Percentiles rank a stretch among this genome's conserved stretches.
These are phyloP conservation scores for Strigops habroptila DNA, from an alignment of 2,113 vertebrate species.

Conservation along the genomic window DNA sequence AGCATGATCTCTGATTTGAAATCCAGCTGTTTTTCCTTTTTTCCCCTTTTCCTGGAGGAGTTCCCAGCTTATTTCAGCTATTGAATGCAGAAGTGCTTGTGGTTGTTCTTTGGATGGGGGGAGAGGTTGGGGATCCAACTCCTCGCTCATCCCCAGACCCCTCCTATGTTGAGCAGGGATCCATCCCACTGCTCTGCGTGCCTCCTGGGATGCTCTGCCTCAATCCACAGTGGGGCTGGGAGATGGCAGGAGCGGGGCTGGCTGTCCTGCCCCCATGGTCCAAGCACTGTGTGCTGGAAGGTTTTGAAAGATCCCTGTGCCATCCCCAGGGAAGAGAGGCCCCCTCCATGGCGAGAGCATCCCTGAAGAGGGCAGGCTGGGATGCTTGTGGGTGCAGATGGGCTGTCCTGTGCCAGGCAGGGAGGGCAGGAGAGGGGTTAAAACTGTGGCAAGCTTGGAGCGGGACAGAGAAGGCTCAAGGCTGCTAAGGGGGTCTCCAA, in stretches of 20 bases:
- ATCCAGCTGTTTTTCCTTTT: background rate
- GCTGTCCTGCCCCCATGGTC: background rate
- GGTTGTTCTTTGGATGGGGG: background rate
- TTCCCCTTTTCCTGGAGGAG: background rate
- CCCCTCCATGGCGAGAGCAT: rapidly evolving
- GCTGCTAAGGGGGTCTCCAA: background rate
- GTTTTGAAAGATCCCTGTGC: background rate
- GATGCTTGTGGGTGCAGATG: background rate
- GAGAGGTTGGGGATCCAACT: background rate
- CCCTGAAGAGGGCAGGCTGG: background rate
- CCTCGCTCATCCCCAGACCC: background rate
- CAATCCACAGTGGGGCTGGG: background rate
- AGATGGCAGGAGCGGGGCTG: background rate
- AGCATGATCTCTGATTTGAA: background rate
- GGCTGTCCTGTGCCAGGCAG: background rate
- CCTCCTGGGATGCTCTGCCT: background rate
- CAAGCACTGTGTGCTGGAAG: rapidly evolving
- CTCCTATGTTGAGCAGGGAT: background rate
- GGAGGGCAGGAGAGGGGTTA: background rate
- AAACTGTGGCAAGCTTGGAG: background rate
- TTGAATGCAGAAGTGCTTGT: background rate
- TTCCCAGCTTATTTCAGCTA: background rate
- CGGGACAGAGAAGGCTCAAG: background rate
- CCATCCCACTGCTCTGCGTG: rapidly evolving
- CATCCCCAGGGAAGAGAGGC: background rate